A percentile compares a stretch with the other conserved stretches of the same genome.
These are phyloP conservation scores for Melitaea athalia DNA, from an alignment of 2,888 invertebrate species.

Conservation along the genomic window DNA sequence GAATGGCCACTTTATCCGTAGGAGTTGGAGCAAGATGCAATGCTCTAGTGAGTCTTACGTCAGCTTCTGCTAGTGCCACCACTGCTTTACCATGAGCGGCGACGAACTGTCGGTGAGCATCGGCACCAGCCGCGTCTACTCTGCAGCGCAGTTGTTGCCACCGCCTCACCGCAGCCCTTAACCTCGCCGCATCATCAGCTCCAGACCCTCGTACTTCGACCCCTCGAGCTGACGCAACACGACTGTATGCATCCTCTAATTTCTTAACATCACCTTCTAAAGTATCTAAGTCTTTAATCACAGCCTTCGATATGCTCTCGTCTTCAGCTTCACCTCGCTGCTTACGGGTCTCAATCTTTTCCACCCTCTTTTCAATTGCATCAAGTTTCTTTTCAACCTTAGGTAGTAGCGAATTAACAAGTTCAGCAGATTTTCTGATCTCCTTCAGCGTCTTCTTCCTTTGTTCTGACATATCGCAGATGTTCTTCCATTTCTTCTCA, in stretches of 20 bases:
- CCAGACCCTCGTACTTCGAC: slow-evolving; percentile 85
- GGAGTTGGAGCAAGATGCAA: slow-evolving; percentile 82
- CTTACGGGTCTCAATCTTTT: slow-evolving; percentile 74
- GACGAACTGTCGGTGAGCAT: slow-evolving; percentile 86
- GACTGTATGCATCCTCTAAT: slow-evolving; percentile 86
- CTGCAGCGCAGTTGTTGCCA: slow-evolving; percentile 85
- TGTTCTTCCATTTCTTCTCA: slow-evolving; percentile 90
- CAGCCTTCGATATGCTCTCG: slow-evolving; percentile 82
- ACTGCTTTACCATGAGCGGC: slow-evolving; percentile 87
- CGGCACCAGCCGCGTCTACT: slow-evolving; percentile 82
- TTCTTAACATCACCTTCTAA: slow-evolving; percentile 84
- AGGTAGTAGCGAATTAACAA: slow-evolving; percentile 84
- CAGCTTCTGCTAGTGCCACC: slow-evolving; percentile 86
- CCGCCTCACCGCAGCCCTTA: slow-evolving; percentile 84
- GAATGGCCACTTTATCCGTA: slow-evolving; percentile 67
- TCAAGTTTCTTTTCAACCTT: slow-evolving; percentile 84
- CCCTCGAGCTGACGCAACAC: slow-evolving; percentile 85
- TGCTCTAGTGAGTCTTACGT: slow-evolving; percentile 87
- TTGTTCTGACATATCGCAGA: slow-evolving; percentile 88
- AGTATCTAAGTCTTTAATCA: slow-evolving; percentile 82
- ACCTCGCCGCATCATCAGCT: slow-evolving; percentile 84
- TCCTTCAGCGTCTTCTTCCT: slow-evolving; percentile 74
- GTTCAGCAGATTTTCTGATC: slow-evolving; percentile 84
- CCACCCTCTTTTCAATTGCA: slow-evolving; percentile 82
- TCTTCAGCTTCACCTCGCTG: slow-evolving; percentile 71